Percentiles rank a stretch among this genome's conserved stretches.
Conservation (phyloP, 35 echinoderm and acorn worm species). For the Ophiothrix spiculata region DNA sequence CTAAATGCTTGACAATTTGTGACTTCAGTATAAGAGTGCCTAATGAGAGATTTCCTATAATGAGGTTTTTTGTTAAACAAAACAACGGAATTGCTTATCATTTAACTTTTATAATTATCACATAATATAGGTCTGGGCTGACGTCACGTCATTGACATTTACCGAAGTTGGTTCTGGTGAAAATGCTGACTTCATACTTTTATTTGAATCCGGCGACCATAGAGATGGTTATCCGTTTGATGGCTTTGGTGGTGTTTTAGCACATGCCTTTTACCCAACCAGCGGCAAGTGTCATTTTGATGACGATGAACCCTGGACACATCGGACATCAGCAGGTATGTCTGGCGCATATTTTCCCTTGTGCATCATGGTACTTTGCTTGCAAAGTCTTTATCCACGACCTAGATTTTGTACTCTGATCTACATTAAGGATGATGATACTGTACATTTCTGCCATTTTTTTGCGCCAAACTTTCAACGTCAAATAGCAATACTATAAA, state of each 20-base stretch:
- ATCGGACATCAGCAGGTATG: slow-evolving; percentile 25
- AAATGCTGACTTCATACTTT: slow-evolving; percentile 54
- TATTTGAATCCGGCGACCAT: slow-evolving; percentile 40
- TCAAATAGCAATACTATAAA: too few relatives aligned
- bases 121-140: slow-evolving; percentile 39
- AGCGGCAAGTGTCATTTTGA: slow-evolving; percentile 73
- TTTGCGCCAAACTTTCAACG: too few relatives aligned
- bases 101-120: background rate
- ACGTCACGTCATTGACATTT: slow-evolving; percentile 69
- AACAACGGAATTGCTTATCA: background rate
- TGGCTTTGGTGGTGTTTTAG: slow-evolving; percentile 61
- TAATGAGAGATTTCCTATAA: background rate
- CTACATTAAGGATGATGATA: background rate
- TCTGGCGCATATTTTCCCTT: background rate
- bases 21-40: background rate
- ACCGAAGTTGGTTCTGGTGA: slow-evolving; percentile 11
- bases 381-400: background rate
- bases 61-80: too few relatives aligned
- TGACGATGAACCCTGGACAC: slow-evolving; percentile 65
- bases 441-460: too few relatives aligned
- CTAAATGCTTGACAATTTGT: background rate
- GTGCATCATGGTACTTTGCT: background rate
- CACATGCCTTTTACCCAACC: slow-evolving; percentile 68
- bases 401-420: background rate
- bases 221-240: slow-evolving; percentile 68